Conservation (phyloP, 2,888 invertebrate species). For the Petrolisthes manimaculis region DNA sequence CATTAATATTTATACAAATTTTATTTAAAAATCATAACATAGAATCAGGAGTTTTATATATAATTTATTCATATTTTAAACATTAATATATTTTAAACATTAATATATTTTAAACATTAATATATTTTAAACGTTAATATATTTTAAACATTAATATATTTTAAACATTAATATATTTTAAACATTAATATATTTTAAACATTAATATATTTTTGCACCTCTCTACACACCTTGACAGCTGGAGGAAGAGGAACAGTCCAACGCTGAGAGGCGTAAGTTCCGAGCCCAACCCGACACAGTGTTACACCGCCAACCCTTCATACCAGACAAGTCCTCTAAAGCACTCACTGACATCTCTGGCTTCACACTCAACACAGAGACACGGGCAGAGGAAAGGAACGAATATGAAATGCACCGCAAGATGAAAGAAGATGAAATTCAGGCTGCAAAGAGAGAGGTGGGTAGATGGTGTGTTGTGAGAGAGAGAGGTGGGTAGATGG, state of each 20-base stretch:
- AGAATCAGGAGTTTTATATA: too few species aligned
- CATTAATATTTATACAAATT: too few species aligned
- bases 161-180: too few species aligned
- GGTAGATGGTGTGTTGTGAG: conserved; percentile 22
- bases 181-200: too few species aligned
- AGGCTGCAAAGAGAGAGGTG: conserved; percentile 71
- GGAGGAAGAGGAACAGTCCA: conserved; percentile 60
- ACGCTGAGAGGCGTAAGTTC: conserved; percentile 71
- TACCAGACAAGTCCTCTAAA: conserved; percentile 74
- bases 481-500: too few species aligned
- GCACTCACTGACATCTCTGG: conserved; percentile 72
- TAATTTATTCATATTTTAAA: too few species aligned
- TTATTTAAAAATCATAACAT: too few species aligned
- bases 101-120: too few species aligned
- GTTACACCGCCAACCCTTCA: conserved; percentile 77
- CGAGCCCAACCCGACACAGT: conserved; percentile 78
- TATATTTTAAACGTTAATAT: too few species aligned
- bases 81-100: too few species aligned
- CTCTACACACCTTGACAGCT: not conserved
- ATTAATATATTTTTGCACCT: too few species aligned
- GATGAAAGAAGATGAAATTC: conserved; percentile 74
- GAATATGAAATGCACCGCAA: conserved; percentile 75
- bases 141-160: too few species aligned
- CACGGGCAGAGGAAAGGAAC: conserved; percentile 76
- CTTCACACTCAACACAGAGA: conserved; percentile 77